Conservation (phyloP, 2,113 vertebrate species). For the Onychorhynchus coronatus region DNA sequence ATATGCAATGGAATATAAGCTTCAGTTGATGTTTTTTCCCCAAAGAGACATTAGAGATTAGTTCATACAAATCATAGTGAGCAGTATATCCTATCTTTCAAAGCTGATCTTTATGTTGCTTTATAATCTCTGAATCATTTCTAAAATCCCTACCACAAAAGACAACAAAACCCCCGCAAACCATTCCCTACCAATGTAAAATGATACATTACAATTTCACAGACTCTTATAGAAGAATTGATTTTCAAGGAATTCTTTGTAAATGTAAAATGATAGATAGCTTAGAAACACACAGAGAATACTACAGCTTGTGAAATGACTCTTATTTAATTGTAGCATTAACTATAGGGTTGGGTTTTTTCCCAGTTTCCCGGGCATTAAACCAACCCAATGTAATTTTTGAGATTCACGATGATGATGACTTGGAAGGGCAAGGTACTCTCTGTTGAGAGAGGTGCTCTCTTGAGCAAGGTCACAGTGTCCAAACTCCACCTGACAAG, state of each 20-base stretch:
- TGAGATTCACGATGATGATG: background rate
- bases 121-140: slow-evolving; percentile 42
- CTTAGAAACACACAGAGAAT: background rate
- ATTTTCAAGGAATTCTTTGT: slow-evolving; percentile 19
- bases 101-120: background rate
- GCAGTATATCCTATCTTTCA: background rate
- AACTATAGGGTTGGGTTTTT: background rate
- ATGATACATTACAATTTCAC: background rate
- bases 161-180: background rate
- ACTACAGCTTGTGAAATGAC: background rate
- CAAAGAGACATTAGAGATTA: slow-evolving; percentile 16
- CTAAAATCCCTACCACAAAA: slow-evolving; percentile 9
- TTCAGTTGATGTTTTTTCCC: background rate
- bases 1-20: background rate
- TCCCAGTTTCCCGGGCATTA: background rate
- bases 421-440: background rate
- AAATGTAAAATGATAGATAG: background rate
- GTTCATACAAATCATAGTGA: background rate
- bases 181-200: background rate
- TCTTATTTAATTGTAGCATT: background rate
- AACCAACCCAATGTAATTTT: background rate
- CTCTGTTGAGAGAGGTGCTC: background rate
- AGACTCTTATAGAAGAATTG: background rate
- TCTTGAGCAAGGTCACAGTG: background rate
- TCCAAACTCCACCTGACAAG: background rate